Conservation (phyloP, 2,888 invertebrate genomes). For the Drosophila limbata region DNA sequence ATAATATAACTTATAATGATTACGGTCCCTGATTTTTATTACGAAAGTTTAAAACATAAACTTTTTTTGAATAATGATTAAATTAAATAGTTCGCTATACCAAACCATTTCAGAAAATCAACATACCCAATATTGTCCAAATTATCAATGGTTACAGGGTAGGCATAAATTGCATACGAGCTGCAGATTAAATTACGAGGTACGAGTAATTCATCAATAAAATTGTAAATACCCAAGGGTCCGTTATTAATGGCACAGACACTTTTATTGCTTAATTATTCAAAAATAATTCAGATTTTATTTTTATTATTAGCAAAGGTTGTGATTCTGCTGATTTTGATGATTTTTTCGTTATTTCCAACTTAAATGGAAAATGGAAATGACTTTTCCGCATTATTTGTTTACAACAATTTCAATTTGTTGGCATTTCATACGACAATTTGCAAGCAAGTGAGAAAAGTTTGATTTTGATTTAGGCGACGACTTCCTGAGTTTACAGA, state of each 20-base stretch:
- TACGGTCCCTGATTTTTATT: no score
- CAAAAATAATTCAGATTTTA: constrained; percentile 13
- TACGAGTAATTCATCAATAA: constrained; percentile 39
- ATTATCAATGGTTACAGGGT: constrained; percentile 3
- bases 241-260: background rate
- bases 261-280: constrained; percentile 20
- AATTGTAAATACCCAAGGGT: constrained; percentile 19
- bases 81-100: no score
- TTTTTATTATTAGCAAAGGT: background rate
- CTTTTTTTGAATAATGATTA: no score
- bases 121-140: background rate
- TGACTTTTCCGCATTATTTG: constrained; percentile 46
- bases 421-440: constrained; percentile 19
- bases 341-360: no score
- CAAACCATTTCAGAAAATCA: background rate
- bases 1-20: no score
- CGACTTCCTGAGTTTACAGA: constrained; percentile 62
- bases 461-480: background rate
- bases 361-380: constrained; percentile 14
- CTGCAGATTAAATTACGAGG: constrained; percentile 23
- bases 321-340: constrained; percentile 6
- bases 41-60: no score
- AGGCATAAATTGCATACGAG: constrained; percentile 5
- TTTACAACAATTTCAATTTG: constrained; percentile 8
- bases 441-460: constrained; percentile 49